Conservation (phyloP, 2,888 invertebrate genomes). For the Imbricaverruca yamaguchii region DNA sequence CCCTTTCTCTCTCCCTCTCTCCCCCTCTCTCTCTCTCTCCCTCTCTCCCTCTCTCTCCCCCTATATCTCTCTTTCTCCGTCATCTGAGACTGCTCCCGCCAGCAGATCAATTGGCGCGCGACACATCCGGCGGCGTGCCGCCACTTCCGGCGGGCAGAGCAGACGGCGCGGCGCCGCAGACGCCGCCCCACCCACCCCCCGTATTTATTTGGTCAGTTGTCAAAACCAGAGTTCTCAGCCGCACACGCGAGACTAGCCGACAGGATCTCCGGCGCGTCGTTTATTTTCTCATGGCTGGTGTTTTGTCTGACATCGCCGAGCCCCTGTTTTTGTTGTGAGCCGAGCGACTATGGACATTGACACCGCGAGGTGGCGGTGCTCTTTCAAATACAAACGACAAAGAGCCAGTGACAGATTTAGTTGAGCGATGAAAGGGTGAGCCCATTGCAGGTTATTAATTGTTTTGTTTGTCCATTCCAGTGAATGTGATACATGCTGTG, state of each 20-base stretch:
- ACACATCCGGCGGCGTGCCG: background rate
- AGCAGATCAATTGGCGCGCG: background rate
- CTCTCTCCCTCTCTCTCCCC: no score
- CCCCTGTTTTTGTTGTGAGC: background rate
- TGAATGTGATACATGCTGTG: no score
- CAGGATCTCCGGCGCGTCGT: background rate
- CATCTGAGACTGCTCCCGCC: no score
- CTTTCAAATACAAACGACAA: background rate
- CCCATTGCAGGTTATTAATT: no score
- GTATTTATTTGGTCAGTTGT: constrained; percentile 20
- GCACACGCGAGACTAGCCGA: background rate
- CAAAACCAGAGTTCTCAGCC: constrained; percentile 1
- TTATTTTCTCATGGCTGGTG: constrained; percentile 3
- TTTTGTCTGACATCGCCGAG: background rate
- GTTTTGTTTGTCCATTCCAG: no score
- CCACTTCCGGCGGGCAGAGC: background rate
- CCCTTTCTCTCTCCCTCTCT: no score
- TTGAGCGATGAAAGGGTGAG: no score
- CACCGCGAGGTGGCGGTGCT: background rate
- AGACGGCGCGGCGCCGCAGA: constrained; percentile 5
- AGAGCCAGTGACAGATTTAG: no score
- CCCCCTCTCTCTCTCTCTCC: no score
- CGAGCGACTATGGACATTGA: background rate
- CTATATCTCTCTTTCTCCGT: no score
- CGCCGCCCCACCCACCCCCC: background rate